A percentile compares a stretch with the other conserved stretches of the same genome.
Conservation (phyloP, 2,888 invertebrate species). For the Lacanobia oleracea region DNA sequence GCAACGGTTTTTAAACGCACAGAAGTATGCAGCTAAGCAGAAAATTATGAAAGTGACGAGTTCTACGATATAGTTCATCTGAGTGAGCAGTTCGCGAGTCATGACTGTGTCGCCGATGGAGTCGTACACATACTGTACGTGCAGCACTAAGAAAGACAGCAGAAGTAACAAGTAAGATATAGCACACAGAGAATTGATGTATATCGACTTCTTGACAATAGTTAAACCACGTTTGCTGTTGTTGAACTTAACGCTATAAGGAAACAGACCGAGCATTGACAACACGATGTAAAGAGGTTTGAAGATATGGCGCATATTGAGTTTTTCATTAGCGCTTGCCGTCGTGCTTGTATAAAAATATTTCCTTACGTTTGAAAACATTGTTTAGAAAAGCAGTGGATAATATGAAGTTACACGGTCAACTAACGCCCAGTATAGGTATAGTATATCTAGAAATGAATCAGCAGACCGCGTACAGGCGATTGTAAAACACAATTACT, state of each 20-base stretch:
- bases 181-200: constrained; percentile 76
- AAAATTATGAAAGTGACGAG: constrained; percentile 69
- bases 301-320: constrained; percentile 65
- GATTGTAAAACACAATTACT: constrained; percentile 42
- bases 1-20: constrained; percentile 73
- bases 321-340: constrained; percentile 30
- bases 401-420: constrained; percentile 1
- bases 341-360: constrained; percentile 47
- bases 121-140: constrained; percentile 72
- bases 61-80: constrained; percentile 82
- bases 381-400: constrained; percentile 29
- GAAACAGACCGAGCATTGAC: constrained; percentile 73
- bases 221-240: constrained; percentile 65
- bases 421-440: constrained; percentile 12
- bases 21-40: constrained; percentile 73
- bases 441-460: constrained; percentile 37
- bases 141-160: constrained; percentile 72
- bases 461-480: constrained; percentile 41
- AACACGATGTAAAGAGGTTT: constrained; percentile 73
- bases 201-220: constrained; percentile 76
- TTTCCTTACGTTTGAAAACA: constrained; percentile 64
- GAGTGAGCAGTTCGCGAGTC: constrained; percentile 75
- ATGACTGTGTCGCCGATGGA: constrained; percentile 69
- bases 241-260: constrained; percentile 72
- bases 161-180: constrained; percentile 71